Conservation (phyloP, 2,113 vertebrate species). For the Mola mola region DNA sequence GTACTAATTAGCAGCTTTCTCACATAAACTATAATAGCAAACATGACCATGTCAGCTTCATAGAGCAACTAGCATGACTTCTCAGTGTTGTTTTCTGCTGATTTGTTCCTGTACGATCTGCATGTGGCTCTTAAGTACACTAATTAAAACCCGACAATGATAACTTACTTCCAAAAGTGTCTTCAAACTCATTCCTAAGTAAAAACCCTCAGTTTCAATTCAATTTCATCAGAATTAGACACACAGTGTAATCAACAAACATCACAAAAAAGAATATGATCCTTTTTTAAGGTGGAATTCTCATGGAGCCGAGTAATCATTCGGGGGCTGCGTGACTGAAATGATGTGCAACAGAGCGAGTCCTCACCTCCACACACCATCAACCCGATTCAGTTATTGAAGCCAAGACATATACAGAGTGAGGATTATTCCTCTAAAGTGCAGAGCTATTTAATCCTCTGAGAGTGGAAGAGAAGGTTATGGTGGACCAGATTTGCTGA, state of each 20-base stretch:
- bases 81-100: no score
- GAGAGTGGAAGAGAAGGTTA: conserved; percentile 62
- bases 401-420: conserved; percentile 64
- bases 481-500: conserved; percentile 70
- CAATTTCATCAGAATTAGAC: background rate
- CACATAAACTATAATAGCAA: background rate
- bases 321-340: background rate
- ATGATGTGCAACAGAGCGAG: conserved; percentile 9
- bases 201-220: no score
- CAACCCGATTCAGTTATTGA: conserved; percentile 56
- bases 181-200: no score
- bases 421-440: conserved; percentile 74
- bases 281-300: background rate
- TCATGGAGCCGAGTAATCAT: background rate
- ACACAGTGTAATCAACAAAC: conserved; percentile 1
- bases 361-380: conserved; percentile 35
- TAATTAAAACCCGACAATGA: no score
- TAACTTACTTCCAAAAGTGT: no score
- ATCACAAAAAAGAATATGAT: background rate
- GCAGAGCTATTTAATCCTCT: conserved; percentile 72
- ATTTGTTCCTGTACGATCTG: no score
- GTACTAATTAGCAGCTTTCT: background rate
- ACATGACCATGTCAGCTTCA: background rate
- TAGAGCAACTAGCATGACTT: background rate
- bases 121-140: no score